Base-by-base conservation (phyloP, 30 jellyfish, hydroid and myxozoan genomes). In the Turritopsis rubra region DNA sequence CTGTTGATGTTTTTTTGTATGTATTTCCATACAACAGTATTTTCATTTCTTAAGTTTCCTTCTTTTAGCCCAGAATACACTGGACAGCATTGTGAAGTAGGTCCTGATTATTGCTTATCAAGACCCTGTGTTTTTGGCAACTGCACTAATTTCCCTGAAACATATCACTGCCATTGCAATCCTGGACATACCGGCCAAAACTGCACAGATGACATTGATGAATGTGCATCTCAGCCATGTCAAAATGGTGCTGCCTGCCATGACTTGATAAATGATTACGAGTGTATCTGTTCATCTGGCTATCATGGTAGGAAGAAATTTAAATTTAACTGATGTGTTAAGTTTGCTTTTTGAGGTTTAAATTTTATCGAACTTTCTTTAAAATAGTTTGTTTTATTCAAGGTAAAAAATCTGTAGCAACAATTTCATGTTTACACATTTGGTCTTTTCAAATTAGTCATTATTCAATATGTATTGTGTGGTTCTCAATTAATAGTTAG, bases 71-170 rank as follows among this genome's bases (percentile, higher is more conserved):
- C 94, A 9, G 97, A 94, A 21, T 91, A 86, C 81, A 25, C 24
- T 29, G 97, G 97, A 52, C 52, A 53, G 41, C 60, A 79, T 1
- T 91, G 97, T 75, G 84, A 91, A 52, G 68, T 18, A 21, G 91
- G 86, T 28, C 73, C 83, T 8, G 65, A 91, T 84, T 94, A 86
- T 29, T 91, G 97, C 77, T 85, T 88, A 65, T 86, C 96, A 24
- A 52, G 29, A 27, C 96, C 97, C 19, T 91, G 97, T 80, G 86
- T 84, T 84, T 93, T 88, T 21, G 96, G 94, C 0, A 87, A 81
- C 22, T 91, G 97, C 75, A 66, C 87, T 77, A 89, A 91, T 79
- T 88, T 71, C 66, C 91, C 82, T 54, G 81, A 87, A 72, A 88
- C 83, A 19, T 91, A 72, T 75, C 54, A 65, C 20, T 91, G 97